A percentile compares a stretch with the other conserved stretches of the same genome.
Evolutionary conservation across 2,797 vertebrate genomes (phyloP).

Genomic region (Mastacembelus armatus): DNA sequence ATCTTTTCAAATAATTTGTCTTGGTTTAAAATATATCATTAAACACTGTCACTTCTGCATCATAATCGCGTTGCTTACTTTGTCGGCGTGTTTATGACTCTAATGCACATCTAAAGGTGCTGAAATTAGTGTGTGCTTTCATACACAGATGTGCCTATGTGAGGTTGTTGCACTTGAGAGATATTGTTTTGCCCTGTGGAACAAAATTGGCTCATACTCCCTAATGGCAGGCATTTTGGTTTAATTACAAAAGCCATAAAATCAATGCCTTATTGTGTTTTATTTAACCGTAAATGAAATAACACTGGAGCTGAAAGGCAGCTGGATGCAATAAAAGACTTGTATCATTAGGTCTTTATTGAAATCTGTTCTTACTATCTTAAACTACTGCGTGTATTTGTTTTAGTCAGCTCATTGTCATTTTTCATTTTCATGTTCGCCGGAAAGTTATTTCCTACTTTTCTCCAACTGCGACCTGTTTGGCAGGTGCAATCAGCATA

Average conservation of each 20-base stretch:
- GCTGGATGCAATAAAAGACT: constrained; percentile 1
- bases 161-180: background rate
- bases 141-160: background rate
- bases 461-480: constrained; percentile 54
- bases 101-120: background rate
- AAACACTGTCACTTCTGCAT: background rate
- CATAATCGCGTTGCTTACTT: background rate
- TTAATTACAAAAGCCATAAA: constrained; percentile 35
- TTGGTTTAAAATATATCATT: background rate
- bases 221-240: constrained; percentile 9
- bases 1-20: background rate
- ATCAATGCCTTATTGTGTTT: constrained; percentile 5
- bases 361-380: too few species aligned
- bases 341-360: too few species aligned
- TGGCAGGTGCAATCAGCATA: constrained; percentile 72
- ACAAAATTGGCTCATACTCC: background rate
- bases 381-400: constrained; percentile 9
- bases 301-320: background rate
- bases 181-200: constrained; percentile 9
- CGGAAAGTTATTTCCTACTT: constrained; percentile 46
- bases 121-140: background rate
- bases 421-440: constrained; percentile 43
- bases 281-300: constrained; percentile 15
- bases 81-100: background rate
- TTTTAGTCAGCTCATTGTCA: constrained; percentile 45